Evolutionary conservation across 1,140 invertebrate species (phyloP), one percentile per base, ranked within the genome.

Genomic region (Amphibalanus amphitrite): DNA sequence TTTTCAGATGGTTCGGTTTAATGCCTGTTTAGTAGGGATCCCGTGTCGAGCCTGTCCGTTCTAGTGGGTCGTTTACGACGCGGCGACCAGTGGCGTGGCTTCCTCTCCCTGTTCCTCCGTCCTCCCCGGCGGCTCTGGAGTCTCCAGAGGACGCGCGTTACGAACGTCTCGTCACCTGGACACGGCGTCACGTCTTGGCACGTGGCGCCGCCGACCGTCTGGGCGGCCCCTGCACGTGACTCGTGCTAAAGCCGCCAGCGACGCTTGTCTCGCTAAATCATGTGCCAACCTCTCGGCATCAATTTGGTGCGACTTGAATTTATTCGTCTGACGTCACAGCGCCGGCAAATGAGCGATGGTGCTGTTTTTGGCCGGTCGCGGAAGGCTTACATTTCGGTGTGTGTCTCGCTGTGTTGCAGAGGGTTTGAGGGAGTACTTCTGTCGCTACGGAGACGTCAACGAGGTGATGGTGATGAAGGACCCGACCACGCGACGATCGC

Each of bases 381-480:
- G 10, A 59, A 6, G 47, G 10, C 47, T 59, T 59, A 59, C 47
- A 59, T 59, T 59, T 59, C 47, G 10, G 47, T 59, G 10, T 23
- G 1, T 8, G 6, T 59, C 23, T n/a, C n/a, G 10, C 23, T 59
- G 4, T 15, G 33, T 38, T 91, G 25, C 89, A 97, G 96, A 98
- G 85, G 94, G 93, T 79, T 87, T 99, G 78, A 89, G 94, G 81
- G 95, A 98, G 85, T 99, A 99, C 84, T 99, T 99, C 85, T 92
- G 90, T 82, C 96, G 97, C 86, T 99, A 92, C 82, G 97, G 97
- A 75, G 96, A 98, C 83, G 96, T 99, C 81, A 94, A 94, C 82
- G 97, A 99, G 86, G 94, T 97, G 77, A 98, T 98, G 95, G 95
- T 99, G 77, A 99, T 99, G 97, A 97, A 98, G 84, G 97, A 99